Percentiles rank a stretch among this genome's conserved stretches.
These are phyloP conservation scores for Setipinna tenuifilis DNA, from an alignment of 2,797 vertebrate genomes.

Conservation along the genomic window DNA sequence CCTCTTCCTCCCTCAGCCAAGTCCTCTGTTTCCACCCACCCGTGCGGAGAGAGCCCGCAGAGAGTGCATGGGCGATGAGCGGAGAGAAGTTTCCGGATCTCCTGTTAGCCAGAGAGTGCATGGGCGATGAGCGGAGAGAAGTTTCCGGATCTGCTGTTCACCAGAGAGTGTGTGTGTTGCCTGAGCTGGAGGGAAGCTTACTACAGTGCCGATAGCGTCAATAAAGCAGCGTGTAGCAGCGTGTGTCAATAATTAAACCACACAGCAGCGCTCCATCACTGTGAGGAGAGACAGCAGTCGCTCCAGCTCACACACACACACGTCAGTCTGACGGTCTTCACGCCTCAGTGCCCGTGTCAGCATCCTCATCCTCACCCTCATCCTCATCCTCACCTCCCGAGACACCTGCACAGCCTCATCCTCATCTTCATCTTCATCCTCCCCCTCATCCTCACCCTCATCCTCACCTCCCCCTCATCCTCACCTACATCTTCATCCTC, in stretches of 20 bases:
- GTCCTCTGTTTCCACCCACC: not conserved
- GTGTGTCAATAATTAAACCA: conserved; percentile 28
- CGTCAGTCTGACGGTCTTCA: conserved; percentile 26
- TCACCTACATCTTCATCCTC: too few species aligned
- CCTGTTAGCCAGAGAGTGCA: too few species aligned
- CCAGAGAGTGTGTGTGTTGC: not conserved
- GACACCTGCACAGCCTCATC: conserved; percentile 12
- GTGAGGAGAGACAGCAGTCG: not conserved
- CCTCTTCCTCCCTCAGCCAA: not conserved
- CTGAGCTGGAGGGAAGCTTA: not conserved
- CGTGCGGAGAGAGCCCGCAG: not conserved
- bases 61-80: not conserved
- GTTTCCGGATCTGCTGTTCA: not conserved
- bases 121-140: not conserved
- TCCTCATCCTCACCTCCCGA: too few species aligned
- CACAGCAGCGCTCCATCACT: not conserved
- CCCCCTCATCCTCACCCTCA: too few species aligned
- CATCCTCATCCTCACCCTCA: not conserved
- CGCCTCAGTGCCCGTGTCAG: conserved; percentile 15
- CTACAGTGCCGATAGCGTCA: not conserved
- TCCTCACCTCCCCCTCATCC: too few species aligned
- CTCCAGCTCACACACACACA: conserved; percentile 18
- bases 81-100: too few species aligned
- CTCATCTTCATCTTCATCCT: too few species aligned
- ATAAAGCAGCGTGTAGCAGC: not conserved